phyloP scores from a whole-genome alignment of 2,888 invertebrate species.

The Spisula subtruncata region DNA sequence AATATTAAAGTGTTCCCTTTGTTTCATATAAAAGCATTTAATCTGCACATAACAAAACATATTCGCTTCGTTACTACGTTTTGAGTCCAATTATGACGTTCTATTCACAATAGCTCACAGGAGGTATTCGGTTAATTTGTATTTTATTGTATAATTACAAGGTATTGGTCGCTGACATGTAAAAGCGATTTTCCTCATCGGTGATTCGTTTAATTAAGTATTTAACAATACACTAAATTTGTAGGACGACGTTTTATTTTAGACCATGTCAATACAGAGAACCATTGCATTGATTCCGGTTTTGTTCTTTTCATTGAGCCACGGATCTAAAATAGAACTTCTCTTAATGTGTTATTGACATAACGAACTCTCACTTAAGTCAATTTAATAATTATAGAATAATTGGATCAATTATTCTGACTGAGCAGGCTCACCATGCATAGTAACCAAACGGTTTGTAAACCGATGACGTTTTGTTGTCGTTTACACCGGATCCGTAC shows the following conservation, averaged over 20 bases:
- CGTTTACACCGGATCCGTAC: background rate
- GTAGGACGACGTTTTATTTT: background rate
- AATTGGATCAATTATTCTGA: slow-evolving; percentile 45
- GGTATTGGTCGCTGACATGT: background rate
- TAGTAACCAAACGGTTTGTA: background rate
- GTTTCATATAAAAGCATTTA: too few relatives aligned
- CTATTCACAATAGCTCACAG: background rate
- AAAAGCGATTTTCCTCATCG: background rate
- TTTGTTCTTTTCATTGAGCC: background rate
- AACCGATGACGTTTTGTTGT: background rate
- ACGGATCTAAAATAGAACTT: background rate
- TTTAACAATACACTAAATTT: background rate
- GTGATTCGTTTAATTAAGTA: background rate
- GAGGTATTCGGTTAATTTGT: background rate
- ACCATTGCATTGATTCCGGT: background rate
- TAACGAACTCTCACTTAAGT: slow-evolving; percentile 24
- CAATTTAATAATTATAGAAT: slow-evolving; percentile 35
- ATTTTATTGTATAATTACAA: too few relatives aligned
- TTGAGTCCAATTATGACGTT: background rate
- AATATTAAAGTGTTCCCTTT: too few relatives aligned
- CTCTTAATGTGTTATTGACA: slow-evolving; percentile 30
- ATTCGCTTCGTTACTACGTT: too few relatives aligned
- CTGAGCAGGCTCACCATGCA: slow-evolving; percentile 10
- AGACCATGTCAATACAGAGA: background rate
- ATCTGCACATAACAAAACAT: too few relatives aligned